Evolutionary conservation across 2,113 vertebrate genomes (phyloP), one percentile per base, ranked within the genome.

Genomic region (Prunella fulvescens): DNA sequence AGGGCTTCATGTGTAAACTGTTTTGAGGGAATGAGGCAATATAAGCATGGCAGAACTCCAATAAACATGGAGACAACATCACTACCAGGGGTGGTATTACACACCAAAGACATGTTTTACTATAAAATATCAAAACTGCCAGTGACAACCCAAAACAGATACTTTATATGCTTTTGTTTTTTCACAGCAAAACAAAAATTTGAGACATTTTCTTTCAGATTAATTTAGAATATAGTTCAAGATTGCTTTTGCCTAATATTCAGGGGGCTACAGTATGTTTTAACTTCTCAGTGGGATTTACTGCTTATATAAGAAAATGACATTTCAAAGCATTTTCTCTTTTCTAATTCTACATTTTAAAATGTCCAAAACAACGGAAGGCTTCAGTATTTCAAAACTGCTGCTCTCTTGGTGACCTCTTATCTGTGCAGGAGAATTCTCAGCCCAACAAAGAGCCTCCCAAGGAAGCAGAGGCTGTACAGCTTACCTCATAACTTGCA

Each of bases 401-500:
- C 60, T 74, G 54, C 12, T 65, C 42, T 85, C 26, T 22, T 73
- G 45, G 18, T 25, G 69, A 58, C 11, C 10, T 76, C 28, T 78
- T 50, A 33, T 12, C 24, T 67, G 39, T 39, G 33, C 24, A 62
- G 48, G 39, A 84, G 33, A 87, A 33, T 50, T 81, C 45, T 47
- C 69, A 65, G 53, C 51, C 33, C 61, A 53, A 53, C 11, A 14
- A 35, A 67, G 20, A 58, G 11, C 11, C 40, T 62, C 56, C 57
- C 20, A 66, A 66, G 48, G 60, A 57, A 87, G 50, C 2, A 7
- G 33, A 67, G 17, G 40, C 67, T 80, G 10, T 70, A 35, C n/a
- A 81, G 20, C 92, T 96, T 84, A 98, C 96, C 97, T 98, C 94
- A 25, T 91, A 96, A 89, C 96, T 97, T 0, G 61, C 57, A 40